phyloP scores from a whole-genome alignment of 2,888 invertebrate genomes.

The Mesorhabditis sp. region DNA sequence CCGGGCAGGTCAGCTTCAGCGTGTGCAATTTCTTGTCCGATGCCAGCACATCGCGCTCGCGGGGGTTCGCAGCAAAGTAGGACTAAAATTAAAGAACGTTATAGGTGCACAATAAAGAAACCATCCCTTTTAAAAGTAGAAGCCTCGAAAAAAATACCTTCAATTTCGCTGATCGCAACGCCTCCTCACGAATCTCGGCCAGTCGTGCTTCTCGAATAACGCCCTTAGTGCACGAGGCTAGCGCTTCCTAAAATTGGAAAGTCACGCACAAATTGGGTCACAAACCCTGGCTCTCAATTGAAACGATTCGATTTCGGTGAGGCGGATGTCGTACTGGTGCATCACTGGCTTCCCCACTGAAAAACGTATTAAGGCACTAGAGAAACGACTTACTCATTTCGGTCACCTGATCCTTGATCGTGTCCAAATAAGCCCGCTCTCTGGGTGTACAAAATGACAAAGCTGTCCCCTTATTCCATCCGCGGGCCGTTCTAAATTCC shows the following conservation, averaged over 20 bases:
- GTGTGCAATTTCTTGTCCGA: slow-evolving; percentile 46
- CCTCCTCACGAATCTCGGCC: slow-evolving; percentile 89
- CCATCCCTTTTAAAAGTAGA: no score
- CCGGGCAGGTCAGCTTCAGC: slow-evolving; percentile 43
- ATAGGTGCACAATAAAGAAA: no score
- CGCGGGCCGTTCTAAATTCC: slow-evolving; percentile 62
- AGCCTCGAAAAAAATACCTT: slow-evolving; percentile 17
- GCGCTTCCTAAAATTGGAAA: slow-evolving; percentile 71
- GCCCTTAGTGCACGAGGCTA: slow-evolving; percentile 86
- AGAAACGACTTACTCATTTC: slow-evolving; percentile 40
- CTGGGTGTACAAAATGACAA: slow-evolving; percentile 50
- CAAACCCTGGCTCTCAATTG: slow-evolving; percentile 77
- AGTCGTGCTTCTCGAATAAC: slow-evolving; percentile 88
- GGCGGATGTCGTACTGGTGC: slow-evolving; percentile 85
- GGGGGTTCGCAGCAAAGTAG: slow-evolving; percentile 51
- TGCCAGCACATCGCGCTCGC: slow-evolving; percentile 48
- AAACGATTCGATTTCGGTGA: slow-evolving; percentile 93
- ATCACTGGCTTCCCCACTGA: slow-evolving; percentile 58
- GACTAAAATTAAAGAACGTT: slow-evolving; percentile 22
- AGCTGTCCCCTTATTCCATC: slow-evolving; percentile 59
- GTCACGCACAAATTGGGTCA: neutral
- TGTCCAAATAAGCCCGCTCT: slow-evolving; percentile 37
- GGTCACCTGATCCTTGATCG: slow-evolving; percentile 63
- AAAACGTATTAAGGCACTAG: slow-evolving; percentile 19
- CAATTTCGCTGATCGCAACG: slow-evolving; percentile 60